Base-by-base conservation (phyloP, 2,888 invertebrate species). In the Cheilosia impressa region DNA sequence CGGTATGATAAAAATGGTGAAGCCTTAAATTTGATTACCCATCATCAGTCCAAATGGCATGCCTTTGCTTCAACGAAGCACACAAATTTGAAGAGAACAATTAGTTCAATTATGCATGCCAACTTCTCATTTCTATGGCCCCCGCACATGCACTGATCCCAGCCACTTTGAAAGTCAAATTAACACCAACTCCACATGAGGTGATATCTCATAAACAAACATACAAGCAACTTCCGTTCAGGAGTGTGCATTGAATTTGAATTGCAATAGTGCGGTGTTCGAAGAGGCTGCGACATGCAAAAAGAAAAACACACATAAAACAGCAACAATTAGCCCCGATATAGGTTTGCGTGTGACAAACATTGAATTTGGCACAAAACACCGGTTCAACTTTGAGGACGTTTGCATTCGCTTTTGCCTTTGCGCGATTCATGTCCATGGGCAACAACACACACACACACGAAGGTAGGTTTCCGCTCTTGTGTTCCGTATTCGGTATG, bases 281-380 rank as follows among this genome's bases (percentile, higher is more conserved):
- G 2, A 41, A 53, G 45, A 15, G 22, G n/a, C 31, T 53, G 15
- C 9, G 22, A 52, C 2, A 53, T 9, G 55, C 10, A 6, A 52
- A 22, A 10, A 53, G 52, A 43, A 38, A 47, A 45, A 47, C 38
- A 55, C 27, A 43, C n/a, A 47, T 13, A 66, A 38, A 53, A 19
- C 66, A 73, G 50, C 62, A 73, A 63, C 69, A 84, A 84, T 84
- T 84, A 84, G 79, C 75, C 47, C 53, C 19, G 58, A 75, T 79
- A 60, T 80, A 62, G 73, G 83, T 84, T 84, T 79, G 79, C 83
- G 38, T 75, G 69, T 47, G 79, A 71, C 83, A 79, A 84, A 84
- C 79, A 79, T 65, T 45, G 73, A 69, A 73, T 73, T 73, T 84
- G 57, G 78, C 53, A 62, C 73, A 69, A 52, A 76, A 52, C 57